Evolutionary conservation across 2,888 invertebrate genomes (phyloP), one percentile per base, ranked within the genome.

Genomic region (Mesorhabditis belari): DNA sequence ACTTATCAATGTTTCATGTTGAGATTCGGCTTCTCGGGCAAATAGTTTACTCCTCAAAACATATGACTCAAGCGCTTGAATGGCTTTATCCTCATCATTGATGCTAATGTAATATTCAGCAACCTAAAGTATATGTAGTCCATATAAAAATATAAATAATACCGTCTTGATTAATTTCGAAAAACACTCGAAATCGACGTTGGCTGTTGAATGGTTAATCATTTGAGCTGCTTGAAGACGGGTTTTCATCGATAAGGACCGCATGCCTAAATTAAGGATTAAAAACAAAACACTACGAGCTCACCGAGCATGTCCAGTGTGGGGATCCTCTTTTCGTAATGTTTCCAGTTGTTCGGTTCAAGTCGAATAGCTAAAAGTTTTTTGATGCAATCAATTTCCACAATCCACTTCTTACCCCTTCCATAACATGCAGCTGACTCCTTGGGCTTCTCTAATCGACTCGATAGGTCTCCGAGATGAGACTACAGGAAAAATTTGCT

Each of bases 351-450:
- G 9, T 62, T 62, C 3, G 69, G 76, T 5, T 75, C 74, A 19
- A 62, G 35, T 19, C 66, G 65, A 27, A 73, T 61, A 2, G 79
- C 79, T 77, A 57, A 55, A 74, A 66, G n/a, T n/a, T n/a, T n/a
- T n/a, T n/a, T n/a, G n/a, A n/a, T n/a, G n/a, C n/a, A n/a, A n/a
- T n/a, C n/a, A n/a, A n/a, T n/a, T n/a, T n/a, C n/a, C n/a, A n/a
- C n/a, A n/a, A n/a, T n/a, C n/a, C n/a, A n/a, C n/a, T n/a, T 35
- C 9, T 35, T 44, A 75, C 73, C 74, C 63, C 74, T 69, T 2
- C 70, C 76, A 49, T 69, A 77, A 55, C 78, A 81, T 5, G 73
- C 71, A 0, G 76, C 72, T 0, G 80, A 76, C 56, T 77, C 75
- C 25, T 77, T 73, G n/a, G 64, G 58, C 44, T 72, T 62, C 19